A percentile compares a stretch with the other conserved stretches of the same genome.
Evolutionary conservation across 2,888 invertebrate genomes (phyloP).

Genomic region (Sphecodes monilicornis): DNA sequence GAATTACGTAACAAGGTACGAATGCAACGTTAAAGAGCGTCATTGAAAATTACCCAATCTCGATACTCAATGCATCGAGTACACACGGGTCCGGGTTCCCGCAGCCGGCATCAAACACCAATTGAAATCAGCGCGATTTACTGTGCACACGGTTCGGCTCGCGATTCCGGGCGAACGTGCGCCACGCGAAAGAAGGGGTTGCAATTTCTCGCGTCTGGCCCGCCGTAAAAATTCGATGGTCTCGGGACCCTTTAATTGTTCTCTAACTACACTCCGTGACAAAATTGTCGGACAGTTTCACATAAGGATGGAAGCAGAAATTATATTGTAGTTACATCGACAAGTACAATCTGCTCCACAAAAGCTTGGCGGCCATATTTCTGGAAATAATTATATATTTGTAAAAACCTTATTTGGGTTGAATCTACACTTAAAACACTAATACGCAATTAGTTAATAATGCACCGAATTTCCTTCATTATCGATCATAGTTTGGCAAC

Average conservation of each 20-base stretch:
- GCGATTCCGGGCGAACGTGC: conserved; percentile 3
- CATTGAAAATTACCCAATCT: conserved; percentile 40
- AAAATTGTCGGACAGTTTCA: neutral
- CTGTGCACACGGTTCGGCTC: conserved; percentile 6
- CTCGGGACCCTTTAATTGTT: conserved; percentile 6
- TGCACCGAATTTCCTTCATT: no score
- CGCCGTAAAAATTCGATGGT: conserved; percentile 23
- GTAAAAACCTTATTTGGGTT: no score
- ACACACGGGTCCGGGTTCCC: neutral
- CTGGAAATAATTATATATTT: no score
- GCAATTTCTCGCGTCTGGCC: conserved; percentile 19
- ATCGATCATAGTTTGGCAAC: no score
- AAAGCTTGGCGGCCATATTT: no score
- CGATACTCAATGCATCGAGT: conserved; percentile 7
- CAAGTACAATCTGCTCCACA: no score
- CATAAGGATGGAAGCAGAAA: no score
- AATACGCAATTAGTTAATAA: no score
- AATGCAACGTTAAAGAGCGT: conserved; percentile 18
- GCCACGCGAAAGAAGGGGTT: neutral
- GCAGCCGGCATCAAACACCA: conserved; percentile 14
- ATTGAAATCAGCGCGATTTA: conserved; percentile 10
- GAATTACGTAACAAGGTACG: neutral
- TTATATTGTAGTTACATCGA: no score
- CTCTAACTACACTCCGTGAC: neutral
- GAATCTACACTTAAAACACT: no score